A percentile compares a stretch with the other conserved stretches of the same genome.
These are phyloP conservation scores for Lymantria dispar DNA, from an alignment of 2,888 invertebrate species.

Conservation along the genomic window DNA sequence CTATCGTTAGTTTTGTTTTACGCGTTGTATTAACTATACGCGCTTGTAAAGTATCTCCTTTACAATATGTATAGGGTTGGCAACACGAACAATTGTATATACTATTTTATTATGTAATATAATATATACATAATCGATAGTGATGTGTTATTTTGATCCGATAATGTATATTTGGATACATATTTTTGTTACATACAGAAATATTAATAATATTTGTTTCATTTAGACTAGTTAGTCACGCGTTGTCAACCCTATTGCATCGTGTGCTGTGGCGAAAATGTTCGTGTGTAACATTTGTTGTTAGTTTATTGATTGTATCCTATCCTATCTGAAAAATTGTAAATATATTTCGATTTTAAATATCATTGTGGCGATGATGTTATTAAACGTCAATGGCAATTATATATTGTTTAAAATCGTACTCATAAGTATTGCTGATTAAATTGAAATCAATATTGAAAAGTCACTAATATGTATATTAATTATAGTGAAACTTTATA, in stretches of 20 bases:
- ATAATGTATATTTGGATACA: background rate
- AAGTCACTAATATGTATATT: no score
- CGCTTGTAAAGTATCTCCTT: constrained; percentile 1
- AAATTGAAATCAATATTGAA: no score
- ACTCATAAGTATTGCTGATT: no score
- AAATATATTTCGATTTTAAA: no score
- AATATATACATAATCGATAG: background rate
- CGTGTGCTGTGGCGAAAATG: background rate
- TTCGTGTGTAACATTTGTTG: background rate
- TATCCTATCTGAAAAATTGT: no score
- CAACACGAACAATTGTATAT: background rate
- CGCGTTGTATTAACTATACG: constrained; percentile 9
- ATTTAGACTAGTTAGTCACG: background rate
- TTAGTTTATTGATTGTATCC: background rate
- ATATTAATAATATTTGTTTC: background rate
- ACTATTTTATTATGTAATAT: background rate
- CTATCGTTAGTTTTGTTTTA: constrained; percentile 26
- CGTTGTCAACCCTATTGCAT: constrained; percentile 4
- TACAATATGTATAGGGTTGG: background rate
- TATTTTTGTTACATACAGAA: background rate
- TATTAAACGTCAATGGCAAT: no score
- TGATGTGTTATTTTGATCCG: background rate
- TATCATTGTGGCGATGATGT: no score
- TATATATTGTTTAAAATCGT: no score
- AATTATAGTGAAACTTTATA: no score